These are phyloP conservation scores for Turritopsis dohrnii DNA, from an alignment of 30 jellyfish, hydroid and myxozoan genomes.

Conservation along the genomic window DNA sequence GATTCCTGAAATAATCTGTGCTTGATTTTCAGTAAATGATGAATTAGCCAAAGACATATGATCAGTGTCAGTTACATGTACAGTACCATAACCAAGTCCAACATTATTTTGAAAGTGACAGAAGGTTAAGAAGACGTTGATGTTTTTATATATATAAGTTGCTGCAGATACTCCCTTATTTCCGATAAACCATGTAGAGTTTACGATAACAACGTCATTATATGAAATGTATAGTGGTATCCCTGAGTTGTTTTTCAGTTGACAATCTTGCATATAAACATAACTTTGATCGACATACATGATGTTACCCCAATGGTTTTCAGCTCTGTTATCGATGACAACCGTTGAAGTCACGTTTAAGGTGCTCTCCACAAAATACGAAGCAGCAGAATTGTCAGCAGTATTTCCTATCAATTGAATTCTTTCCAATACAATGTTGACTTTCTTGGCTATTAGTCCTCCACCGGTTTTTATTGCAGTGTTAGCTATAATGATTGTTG, in stretches of 20 bases:
- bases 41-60: neutral
- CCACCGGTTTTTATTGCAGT: neutral
- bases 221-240: neutral
- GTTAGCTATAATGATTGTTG: neutral
- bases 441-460: neutral
- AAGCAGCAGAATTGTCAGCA: neutral
- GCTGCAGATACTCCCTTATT: neutral
- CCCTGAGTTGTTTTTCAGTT: constrained; percentile 3
- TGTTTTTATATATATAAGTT: neutral
- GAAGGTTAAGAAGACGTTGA: neutral
- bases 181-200: neutral
- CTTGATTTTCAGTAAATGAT: neutral
- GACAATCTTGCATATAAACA: neutral
- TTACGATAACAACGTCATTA: neutral
- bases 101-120: neutral
- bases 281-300: neutral
- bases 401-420: neutral
- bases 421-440: neutral
- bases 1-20: neutral
- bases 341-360: neutral
- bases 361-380: neutral
- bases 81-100: neutral
- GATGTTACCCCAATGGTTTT: neutral
- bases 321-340: neutral
- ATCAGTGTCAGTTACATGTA: neutral